Conservation (phyloP, 2,888 invertebrate species). For the Emmelina monodactyla region DNA sequence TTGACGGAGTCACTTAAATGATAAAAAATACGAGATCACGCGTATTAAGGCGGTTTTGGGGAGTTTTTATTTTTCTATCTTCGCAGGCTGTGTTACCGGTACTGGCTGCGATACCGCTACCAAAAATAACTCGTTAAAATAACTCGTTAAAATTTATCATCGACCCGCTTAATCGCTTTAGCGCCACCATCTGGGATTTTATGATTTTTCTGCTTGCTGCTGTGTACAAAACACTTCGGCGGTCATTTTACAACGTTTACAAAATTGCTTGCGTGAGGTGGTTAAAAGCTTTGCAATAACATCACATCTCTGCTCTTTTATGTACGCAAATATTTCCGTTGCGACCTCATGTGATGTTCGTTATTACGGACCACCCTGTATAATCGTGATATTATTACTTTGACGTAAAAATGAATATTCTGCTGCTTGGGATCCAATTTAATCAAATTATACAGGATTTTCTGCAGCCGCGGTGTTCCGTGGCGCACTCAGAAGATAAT, state of each 20-base stretch:
- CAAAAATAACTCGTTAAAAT: too few species aligned
- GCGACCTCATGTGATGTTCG: constrained; percentile 14
- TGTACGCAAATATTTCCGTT: background rate
- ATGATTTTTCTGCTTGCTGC: constrained; percentile 64
- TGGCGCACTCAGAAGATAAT: constrained; percentile 53
- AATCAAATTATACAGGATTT: constrained; percentile 47
- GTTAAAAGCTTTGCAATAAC: constrained; percentile 30
- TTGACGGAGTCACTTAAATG: too few species aligned
- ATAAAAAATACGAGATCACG: constrained; percentile 31
- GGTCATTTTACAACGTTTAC: constrained; percentile 57
- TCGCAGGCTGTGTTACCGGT: constrained; percentile 54
- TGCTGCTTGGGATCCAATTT: constrained; percentile 40
- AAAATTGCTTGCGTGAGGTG: constrained; percentile 45
- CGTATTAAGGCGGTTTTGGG: constrained; percentile 47
- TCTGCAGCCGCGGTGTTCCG: constrained; percentile 41
- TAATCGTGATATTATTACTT: too few species aligned
- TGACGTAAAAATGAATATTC: constrained; percentile 28
- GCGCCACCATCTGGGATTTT: constrained; percentile 65
- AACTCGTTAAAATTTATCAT: constrained; percentile 68
- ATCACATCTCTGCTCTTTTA: constrained; percentile 20
- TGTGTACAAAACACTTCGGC: constrained; percentile 57
- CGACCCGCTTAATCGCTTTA: constrained; percentile 66
- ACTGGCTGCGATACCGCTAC: constrained; percentile 64
- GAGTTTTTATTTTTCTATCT: constrained; percentile 61
- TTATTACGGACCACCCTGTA: too few species aligned